Base-by-base conservation (phyloP, 2,888 invertebrate species). In the Nemapogon koenigi region DNA sequence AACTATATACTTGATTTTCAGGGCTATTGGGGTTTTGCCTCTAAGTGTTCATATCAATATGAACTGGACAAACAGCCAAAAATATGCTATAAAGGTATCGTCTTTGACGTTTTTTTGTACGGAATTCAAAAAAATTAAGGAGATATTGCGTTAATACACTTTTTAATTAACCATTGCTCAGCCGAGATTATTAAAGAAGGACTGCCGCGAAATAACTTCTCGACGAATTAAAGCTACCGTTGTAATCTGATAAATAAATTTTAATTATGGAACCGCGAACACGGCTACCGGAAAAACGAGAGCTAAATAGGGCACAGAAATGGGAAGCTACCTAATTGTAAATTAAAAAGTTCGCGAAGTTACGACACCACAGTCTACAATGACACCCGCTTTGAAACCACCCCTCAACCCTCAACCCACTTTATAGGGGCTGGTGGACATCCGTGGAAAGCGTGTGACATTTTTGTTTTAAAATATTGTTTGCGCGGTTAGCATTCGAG, bases 401-500 rank as follows among this genome's bases (percentile, higher is more conserved):
- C n/a, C 46, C 43, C 42, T 52, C 41, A 50, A 46, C 49, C 44
- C 42, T 40, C 43, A 47, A 41, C 46, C 48, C 47, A 19, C 33
- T 33, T 16, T 16, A 13, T 16, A 16, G 31, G 55, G 52, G 62
- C 59, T 59, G 53, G 70, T 54, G 62, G 65, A 65, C 63, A 63
- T 61, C 64, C 71, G 75, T 68, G 70, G 72, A 75, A 73, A 73
- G 71, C 72, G 73, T 76, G 76, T 76, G 75, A 78, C 75, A 75
- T 73, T 76, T n/a, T 73, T 76, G 76, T 78, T 78, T 75, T 73
- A 76, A 78, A 76, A 78, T 78, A 78, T 78, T 76, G 75, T 75
- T 68, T 70, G 65, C 71, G 62, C 70, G 70, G 72, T 72, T 67
- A 75, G 26, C 72, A 64, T 73, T 75, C 71, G 67, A 69, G 67